Percentiles rank a stretch among this genome's conserved stretches.
phyloP scores from a whole-genome alignment of 2,113 vertebrate species.

The Rhodinocichla rosea region DNA sequence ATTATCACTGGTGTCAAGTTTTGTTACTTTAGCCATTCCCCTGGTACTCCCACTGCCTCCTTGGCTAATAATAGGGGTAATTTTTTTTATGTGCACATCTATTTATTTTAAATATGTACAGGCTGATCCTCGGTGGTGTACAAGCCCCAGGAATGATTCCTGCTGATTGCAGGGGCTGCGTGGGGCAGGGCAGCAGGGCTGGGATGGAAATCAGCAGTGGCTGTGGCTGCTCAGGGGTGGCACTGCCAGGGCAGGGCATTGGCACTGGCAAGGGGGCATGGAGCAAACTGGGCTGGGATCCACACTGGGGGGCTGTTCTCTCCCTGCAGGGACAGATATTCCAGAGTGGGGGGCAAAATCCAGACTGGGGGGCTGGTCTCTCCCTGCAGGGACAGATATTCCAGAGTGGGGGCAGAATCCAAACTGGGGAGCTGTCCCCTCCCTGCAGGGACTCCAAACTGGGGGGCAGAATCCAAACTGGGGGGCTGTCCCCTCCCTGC shows the following conservation, averaged over 20 bases:
- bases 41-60: not conserved
- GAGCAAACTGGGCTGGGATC: not conserved
- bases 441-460: too few relatives aligned
- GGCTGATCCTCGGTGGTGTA: too few relatives aligned
- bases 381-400: too few relatives aligned
- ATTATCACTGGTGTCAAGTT: constrained; percentile 66
- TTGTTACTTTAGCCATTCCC: constrained; percentile 32
- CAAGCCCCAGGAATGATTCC: not conserved
- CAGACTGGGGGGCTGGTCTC: too few relatives aligned
- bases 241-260: not conserved
- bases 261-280: not conserved
- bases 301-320: not conserved
- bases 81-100: constrained; percentile 44
- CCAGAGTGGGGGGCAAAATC: too few relatives aligned
- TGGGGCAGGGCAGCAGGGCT: not conserved
- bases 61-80: constrained; percentile 29
- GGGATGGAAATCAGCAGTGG: not conserved
- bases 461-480: too few relatives aligned
- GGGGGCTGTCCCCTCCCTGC: not conserved
- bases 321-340: too few relatives aligned
- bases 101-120: constrained; percentile 31
- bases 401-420: too few relatives aligned
- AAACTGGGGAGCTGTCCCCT: too few relatives aligned
- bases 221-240: not conserved
- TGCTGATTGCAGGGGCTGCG: not conserved